A percentile compares a stretch with the other conserved stretches of the same genome.
These are phyloP conservation scores for Nymphicus hollandicus DNA, from an alignment of 2,113 vertebrate species.

Conservation along the genomic window DNA sequence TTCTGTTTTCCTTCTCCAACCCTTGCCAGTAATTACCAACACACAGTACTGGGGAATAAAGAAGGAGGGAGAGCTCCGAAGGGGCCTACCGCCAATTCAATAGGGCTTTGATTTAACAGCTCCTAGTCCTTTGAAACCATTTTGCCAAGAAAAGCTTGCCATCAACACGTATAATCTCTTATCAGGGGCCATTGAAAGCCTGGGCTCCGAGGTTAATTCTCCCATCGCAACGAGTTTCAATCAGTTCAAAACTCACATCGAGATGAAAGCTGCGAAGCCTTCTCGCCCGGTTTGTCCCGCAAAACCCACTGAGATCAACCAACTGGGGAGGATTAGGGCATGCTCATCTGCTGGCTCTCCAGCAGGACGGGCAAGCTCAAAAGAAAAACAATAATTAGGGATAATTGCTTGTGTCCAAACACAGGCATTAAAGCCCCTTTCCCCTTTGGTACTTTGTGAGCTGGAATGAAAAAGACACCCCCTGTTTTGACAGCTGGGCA, in stretches of 20 bases:
- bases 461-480: constrained; percentile 98
- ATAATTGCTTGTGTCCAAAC: constrained; percentile 99
- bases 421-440: constrained; percentile 93
- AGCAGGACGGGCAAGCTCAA: constrained; percentile 96
- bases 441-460: constrained; percentile 91
- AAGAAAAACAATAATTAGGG: constrained; percentile 99
- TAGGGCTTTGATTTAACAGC: constrained; percentile 89
- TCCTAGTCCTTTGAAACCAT: constrained; percentile 87
- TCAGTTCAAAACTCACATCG: constrained; percentile 98
- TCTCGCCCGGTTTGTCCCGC: constrained; percentile 79
- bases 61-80: constrained; percentile 24
- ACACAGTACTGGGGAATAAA: background rate
- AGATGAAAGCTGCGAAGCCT: constrained; percentile 93
- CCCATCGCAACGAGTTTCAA: constrained; percentile 98
- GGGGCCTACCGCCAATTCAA: constrained; percentile 70
- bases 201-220: constrained; percentile 97
- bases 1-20: constrained; percentile 26
- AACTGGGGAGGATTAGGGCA: constrained; percentile 92
- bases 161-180: constrained; percentile 99
- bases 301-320: constrained; percentile 88
- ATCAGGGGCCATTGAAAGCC: constrained; percentile 97
- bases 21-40: constrained; percentile 45
- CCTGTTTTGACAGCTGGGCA: constrained; percentile 99
- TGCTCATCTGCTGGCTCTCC: constrained; percentile 94
- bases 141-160: constrained; percentile 91